These are phyloP conservation scores for Molorchus minor DNA, from an alignment of 2,888 invertebrate genomes.

Conservation along the genomic window DNA sequence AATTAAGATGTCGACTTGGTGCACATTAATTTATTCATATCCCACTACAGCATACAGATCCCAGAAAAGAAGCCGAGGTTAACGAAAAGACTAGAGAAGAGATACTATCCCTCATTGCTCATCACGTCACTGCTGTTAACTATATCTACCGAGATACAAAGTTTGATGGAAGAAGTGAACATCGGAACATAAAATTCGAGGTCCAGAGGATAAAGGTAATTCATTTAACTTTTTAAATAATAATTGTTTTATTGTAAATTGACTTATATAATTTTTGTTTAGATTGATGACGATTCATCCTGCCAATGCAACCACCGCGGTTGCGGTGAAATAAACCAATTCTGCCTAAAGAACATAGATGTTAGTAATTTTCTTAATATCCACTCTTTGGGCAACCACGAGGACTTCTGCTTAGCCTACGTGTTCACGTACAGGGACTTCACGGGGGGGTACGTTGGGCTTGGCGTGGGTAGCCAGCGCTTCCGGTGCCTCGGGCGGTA, in stretches of 20 bases:
- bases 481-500: constrained; percentile 96
- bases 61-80: constrained; percentile 72
- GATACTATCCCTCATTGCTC: constrained; percentile 95
- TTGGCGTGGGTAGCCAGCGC: constrained; percentile 99
- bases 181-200: constrained; percentile 96
- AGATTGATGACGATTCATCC: constrained; percentile 91
- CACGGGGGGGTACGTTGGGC: constrained; percentile 96
- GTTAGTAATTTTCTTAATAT: constrained; percentile 98
- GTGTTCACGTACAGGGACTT: constrained; percentile 99
- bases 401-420: constrained; percentile 99
- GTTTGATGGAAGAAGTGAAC: constrained; percentile 89
- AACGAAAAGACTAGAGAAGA: constrained; percentile 95
- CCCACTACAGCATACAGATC: constrained; percentile 77
- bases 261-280: constrained; percentile 39
- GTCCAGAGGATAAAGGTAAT: constrained; percentile 84
- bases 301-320: constrained; percentile 72
- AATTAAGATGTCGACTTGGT: no score
- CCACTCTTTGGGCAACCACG: constrained; percentile 96
- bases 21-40: no score
- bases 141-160: constrained; percentile 95
- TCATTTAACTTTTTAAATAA: background rate
- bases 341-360: constrained; percentile 97
- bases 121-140: constrained; percentile 98
- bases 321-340: constrained; percentile 80
- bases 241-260: background rate